Evolutionary conservation across 2,113 vertebrate genomes (phyloP).

Genomic region (Emydocephalus ijimae): DNA sequence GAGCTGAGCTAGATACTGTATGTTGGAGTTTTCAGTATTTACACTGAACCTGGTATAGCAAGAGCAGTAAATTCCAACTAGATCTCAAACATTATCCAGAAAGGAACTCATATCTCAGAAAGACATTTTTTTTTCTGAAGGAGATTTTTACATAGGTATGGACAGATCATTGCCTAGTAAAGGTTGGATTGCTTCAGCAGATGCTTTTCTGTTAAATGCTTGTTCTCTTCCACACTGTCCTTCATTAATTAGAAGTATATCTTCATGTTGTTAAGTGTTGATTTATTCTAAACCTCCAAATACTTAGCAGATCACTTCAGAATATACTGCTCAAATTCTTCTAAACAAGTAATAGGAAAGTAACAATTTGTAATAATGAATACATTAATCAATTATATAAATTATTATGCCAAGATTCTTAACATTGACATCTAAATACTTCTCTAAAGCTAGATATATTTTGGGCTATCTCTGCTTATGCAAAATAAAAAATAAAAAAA

Average conservation of each 20-base stretch:
- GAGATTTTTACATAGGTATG: background rate
- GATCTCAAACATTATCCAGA: background rate
- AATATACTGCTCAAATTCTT: background rate
- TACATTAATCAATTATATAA: background rate
- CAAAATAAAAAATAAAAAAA: background rate
- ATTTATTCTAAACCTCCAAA: background rate
- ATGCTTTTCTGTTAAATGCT: background rate
- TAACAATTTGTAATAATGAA: background rate
- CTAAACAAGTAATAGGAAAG: background rate
- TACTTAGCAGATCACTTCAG: background rate
- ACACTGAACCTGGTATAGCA: background rate
- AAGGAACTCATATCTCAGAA: background rate
- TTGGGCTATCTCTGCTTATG: background rate
- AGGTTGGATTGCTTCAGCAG: background rate
- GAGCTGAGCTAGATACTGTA: background rate
- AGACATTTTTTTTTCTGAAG: background rate
- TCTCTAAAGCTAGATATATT: background rate
- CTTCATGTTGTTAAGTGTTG: background rate
- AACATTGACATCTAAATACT: background rate
- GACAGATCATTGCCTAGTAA: background rate
- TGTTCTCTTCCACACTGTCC: background rate
- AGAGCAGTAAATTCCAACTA: background rate
- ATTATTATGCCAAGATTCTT: background rate
- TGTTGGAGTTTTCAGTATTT: background rate
- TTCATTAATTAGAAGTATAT: background rate